These are phyloP conservation scores for Microctenopoma stevenorrisi DNA, from an alignment of 2,797 vertebrate genomes.

Conservation along the genomic window DNA sequence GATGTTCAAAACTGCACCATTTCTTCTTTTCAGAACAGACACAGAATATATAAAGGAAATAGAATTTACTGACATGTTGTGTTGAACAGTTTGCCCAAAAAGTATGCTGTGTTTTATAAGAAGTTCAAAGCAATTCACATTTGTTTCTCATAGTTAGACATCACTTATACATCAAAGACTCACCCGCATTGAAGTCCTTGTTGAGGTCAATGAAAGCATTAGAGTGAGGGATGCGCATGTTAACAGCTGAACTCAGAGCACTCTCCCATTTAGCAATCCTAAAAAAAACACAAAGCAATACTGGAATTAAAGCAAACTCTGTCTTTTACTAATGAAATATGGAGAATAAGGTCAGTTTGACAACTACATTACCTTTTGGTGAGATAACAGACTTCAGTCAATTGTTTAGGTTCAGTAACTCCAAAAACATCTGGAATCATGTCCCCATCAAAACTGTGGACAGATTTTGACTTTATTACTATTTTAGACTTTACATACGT, in stretches of 20 bases:
- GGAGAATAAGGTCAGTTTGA: not conserved
- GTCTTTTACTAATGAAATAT: not conserved
- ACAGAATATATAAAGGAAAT: not conserved
- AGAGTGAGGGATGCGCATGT: slow-evolving; percentile 90
- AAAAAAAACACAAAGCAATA: slow-evolving; percentile 8
- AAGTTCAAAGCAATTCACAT: not conserved
- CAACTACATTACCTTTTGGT: slow-evolving; percentile 80
- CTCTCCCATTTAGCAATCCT: slow-evolving; percentile 83
- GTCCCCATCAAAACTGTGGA: slow-evolving; percentile 93
- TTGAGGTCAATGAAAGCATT: slow-evolving; percentile 96
- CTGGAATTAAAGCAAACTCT: not conserved
- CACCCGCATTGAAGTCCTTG: slow-evolving; percentile 95
- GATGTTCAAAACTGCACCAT: not conserved
- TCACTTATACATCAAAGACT: slow-evolving; percentile 50
- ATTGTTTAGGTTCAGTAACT: slow-evolving; percentile 41
- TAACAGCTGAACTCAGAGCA: slow-evolving; percentile 73
- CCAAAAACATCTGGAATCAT: slow-evolving; percentile 97
- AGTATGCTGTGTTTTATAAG: not conserved
- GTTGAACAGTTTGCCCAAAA: not conserved
- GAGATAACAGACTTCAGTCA: slow-evolving; percentile 85
- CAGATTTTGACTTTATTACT: not conserved
- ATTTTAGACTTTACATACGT: not conserved
- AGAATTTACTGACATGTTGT: not conserved
- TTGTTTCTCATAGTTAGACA: slow-evolving; percentile 1
- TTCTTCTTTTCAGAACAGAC: not conserved